Conservation (phyloP, 2,113 vertebrate species). For the Indicator maculatus region DNA sequence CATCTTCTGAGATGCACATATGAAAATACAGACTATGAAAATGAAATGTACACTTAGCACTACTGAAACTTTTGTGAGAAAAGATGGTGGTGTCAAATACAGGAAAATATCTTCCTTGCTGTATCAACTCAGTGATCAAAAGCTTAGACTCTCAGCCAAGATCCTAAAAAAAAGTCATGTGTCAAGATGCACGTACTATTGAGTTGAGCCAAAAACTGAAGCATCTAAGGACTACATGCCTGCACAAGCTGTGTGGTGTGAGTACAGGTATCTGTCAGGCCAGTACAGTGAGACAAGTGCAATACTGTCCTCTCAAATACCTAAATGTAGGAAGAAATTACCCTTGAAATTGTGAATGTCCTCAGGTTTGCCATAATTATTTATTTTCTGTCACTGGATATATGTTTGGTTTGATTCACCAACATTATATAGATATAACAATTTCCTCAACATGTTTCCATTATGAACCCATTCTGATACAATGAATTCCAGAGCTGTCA, state of each 20-base stretch:
- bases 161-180: not conserved
- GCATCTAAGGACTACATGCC: not conserved
- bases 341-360: not conserved
- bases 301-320: not conserved
- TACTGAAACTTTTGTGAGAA: not conserved
- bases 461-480: not conserved
- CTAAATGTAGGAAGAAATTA: not conserved
- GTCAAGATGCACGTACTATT: conserved; percentile 11
- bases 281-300: not conserved
- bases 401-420: not conserved
- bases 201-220: not conserved
- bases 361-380: not conserved
- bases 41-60: not conserved
- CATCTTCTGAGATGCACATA: not conserved
- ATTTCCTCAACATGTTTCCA: not conserved
- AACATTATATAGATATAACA: not conserved
- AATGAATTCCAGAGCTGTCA: not conserved
- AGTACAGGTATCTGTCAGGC: not conserved
- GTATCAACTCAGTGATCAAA: not conserved
- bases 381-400: not conserved
- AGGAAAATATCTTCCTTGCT: not conserved
- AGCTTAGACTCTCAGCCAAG: not conserved
- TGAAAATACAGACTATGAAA: not conserved
- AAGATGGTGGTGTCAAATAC: not conserved
- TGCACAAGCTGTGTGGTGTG: not conserved